phyloP scores from a whole-genome alignment of 2,888 invertebrate genomes.

The Leptura quadrifasciata region DNA sequence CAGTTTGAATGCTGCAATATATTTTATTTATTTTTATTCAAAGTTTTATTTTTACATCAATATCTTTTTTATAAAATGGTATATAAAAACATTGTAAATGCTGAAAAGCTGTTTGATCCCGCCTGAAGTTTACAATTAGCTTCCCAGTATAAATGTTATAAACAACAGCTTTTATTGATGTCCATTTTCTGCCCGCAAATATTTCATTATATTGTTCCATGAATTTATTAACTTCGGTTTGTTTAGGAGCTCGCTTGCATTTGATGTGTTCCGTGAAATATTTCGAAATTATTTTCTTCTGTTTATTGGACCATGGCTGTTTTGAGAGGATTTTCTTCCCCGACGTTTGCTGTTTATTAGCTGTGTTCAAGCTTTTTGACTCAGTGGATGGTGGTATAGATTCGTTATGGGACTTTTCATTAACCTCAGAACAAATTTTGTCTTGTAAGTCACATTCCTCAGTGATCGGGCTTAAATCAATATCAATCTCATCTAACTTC shows the following conservation, averaged over 20 bases:
- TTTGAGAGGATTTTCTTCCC: background rate
- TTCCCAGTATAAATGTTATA: slow-evolving; percentile 35
- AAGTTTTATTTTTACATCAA: too few species aligned
- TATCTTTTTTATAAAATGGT: too few species aligned
- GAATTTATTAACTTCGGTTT: slow-evolving; percentile 23
- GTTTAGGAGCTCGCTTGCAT: slow-evolving; percentile 30
- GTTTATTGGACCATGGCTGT: slow-evolving; percentile 14
- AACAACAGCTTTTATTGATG: slow-evolving; percentile 40
- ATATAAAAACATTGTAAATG: too few species aligned
- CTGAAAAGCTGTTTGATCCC: too few species aligned
- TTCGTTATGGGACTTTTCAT: background rate
- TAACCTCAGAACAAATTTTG: slow-evolving; percentile 75
- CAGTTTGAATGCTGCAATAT: too few species aligned
- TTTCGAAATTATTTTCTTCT: slow-evolving; percentile 26
- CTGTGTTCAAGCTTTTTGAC: background rate
- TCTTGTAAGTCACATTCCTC: slow-evolving; percentile 96
- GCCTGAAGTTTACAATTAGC: too few species aligned
- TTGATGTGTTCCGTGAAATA: slow-evolving; percentile 37
- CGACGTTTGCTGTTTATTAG: background rate
- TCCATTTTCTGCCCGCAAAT: slow-evolving; percentile 35
- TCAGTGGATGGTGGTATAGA: background rate
- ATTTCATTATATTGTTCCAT: slow-evolving; percentile 15
- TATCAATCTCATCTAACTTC: slow-evolving; percentile 47
- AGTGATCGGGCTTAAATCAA: slow-evolving; percentile 80
- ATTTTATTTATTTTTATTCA: too few species aligned